phyloP scores from a whole-genome alignment of 2,888 invertebrate species.

The Polymixis lichenea region DNA sequence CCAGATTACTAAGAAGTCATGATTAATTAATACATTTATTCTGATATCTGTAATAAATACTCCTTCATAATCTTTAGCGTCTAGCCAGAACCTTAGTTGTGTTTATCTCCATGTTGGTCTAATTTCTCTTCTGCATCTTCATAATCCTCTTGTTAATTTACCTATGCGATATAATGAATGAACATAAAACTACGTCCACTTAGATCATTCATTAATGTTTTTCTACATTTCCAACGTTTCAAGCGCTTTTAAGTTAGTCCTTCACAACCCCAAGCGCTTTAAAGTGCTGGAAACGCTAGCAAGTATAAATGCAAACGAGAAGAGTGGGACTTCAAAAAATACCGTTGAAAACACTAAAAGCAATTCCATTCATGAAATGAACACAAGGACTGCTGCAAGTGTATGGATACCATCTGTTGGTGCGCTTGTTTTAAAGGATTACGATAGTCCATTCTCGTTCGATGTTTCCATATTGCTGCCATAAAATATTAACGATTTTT shows the following conservation, averaged over 20 bases:
- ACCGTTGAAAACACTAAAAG: conserved; percentile 43
- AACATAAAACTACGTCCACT: conserved; percentile 4
- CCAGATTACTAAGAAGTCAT: conserved; percentile 1
- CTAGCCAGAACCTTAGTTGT: conserved; percentile 14
- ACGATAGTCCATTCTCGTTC: conserved; percentile 38
- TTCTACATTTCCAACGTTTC: conserved; percentile 39
- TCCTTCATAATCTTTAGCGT: conserved; percentile 18
- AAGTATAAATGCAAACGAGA: conserved; percentile 42
- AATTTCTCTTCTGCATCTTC: background rate
- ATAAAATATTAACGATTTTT: conserved; percentile 64
- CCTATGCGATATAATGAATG: conserved; percentile 6
- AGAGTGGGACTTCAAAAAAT: conserved; percentile 40
- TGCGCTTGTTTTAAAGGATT: conserved; percentile 52
- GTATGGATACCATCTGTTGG: conserved; percentile 46
- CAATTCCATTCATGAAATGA: conserved; percentile 34
- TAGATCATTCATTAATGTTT: conserved; percentile 35
- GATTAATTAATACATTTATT: conserved; percentile 28
- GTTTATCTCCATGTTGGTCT: background rate
- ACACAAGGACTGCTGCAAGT: conserved; percentile 17
- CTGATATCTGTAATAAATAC: conserved; percentile 25
- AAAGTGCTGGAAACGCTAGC: conserved; percentile 47
- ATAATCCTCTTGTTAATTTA: conserved; percentile 20
- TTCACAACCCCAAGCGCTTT: conserved; percentile 50
- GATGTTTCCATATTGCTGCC: conserved; percentile 46
- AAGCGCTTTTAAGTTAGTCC: conserved; percentile 53